Conservation (phyloP, 2,888 invertebrate species). For the Dolomedes plantarius region DNA sequence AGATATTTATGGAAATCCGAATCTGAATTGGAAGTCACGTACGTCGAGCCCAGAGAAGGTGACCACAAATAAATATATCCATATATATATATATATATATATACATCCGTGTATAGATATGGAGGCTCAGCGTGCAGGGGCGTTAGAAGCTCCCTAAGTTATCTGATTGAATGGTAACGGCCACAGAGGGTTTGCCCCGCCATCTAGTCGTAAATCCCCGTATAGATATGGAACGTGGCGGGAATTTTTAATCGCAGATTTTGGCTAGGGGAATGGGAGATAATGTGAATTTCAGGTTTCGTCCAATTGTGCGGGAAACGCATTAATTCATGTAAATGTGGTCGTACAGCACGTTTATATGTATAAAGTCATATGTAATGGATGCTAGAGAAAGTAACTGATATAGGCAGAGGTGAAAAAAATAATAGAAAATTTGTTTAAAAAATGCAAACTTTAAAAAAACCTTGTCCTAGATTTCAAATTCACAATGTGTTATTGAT, state of each 20-base stretch:
- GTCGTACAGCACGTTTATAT: too few species aligned
- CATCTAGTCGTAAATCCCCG: constrained; percentile 55
- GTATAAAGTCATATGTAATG: too few species aligned
- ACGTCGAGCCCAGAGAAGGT: constrained; percentile 28
- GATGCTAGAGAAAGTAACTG: too few species aligned
- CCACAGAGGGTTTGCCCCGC: constrained; percentile 6
- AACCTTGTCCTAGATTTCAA: too few species aligned
- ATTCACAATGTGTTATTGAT: too few species aligned
- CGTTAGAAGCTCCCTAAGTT: constrained; percentile 12
- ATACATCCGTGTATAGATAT: constrained; percentile 40
- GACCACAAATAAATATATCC: constrained; percentile 45
- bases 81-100: constrained; percentile 15
- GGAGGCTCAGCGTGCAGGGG: not conserved
- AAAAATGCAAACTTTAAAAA: too few species aligned
- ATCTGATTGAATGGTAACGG: constrained; percentile 70
- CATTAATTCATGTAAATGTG: too few species aligned
- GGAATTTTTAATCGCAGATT: constrained; percentile 67
- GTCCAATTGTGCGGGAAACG: too few species aligned
- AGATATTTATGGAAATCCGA: constrained; percentile 66
- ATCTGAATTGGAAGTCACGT: constrained; percentile 52
- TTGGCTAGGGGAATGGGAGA: not conserved
- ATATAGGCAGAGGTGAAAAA: too few species aligned
- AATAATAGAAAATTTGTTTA: too few species aligned
- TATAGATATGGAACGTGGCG: constrained; percentile 56
- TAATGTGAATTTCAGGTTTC: not conserved